A percentile compares a stretch with the other conserved stretches of the same genome.
Conservation (phyloP, 2,888 invertebrate species). For the Erebia epiphron region DNA sequence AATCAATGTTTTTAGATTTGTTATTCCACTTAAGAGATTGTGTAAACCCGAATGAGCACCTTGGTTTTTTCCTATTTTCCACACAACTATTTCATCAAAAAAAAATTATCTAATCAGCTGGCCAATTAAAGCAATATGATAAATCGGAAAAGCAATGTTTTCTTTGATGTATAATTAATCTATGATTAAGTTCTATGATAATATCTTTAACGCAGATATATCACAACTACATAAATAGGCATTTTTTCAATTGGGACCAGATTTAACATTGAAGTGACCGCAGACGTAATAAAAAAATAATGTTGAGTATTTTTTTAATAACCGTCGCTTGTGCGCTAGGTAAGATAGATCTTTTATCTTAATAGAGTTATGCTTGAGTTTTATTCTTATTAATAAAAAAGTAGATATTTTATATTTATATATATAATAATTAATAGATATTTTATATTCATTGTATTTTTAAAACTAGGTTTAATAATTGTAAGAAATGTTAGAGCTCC, state of each 20-base stretch:
- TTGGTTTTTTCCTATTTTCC: neutral
- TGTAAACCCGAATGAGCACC: neutral
- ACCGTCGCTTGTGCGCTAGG: constrained; percentile 43
- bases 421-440: too few relatives aligned
- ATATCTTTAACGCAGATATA: constrained; percentile 18
- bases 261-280: constrained; percentile 10
- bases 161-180: constrained; percentile 33
- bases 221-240: constrained; percentile 35
- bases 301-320: constrained; percentile 42
- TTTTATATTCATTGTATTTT: too few relatives aligned
- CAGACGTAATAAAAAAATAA: constrained; percentile 28
- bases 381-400: neutral
- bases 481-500: too few relatives aligned
- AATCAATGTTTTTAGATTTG: too few relatives aligned
- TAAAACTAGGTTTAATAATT: too few relatives aligned
- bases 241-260: constrained; percentile 20
- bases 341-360: constrained; percentile 38
- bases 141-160: constrained; percentile 25
- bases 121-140: constrained; percentile 27
- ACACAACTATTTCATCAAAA: neutral
- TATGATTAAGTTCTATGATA: constrained; percentile 35
- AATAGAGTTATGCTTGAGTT: neutral
- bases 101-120: constrained; percentile 27
- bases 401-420: too few relatives aligned
- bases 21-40: too few relatives aligned